A percentile compares a stretch with the other conserved stretches of the same genome.
These are phyloP conservation scores for Erebia aethiops DNA, from an alignment of 2,888 invertebrate species.

Conservation along the genomic window DNA sequence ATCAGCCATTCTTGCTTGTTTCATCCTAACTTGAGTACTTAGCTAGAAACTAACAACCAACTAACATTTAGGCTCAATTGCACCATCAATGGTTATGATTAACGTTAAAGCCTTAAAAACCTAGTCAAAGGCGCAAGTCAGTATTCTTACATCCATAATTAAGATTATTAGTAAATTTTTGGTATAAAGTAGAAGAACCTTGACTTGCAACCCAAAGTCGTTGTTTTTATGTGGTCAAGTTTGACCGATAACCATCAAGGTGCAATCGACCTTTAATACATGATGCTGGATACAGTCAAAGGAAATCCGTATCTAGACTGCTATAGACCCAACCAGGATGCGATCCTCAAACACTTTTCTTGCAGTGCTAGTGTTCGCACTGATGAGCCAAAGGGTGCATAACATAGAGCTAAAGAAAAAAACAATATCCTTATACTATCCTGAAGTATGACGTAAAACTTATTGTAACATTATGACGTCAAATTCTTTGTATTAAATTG, in stretches of 20 bases:
- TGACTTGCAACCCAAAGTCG: too few relatives aligned
- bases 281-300: not conserved
- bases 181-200: too few relatives aligned
- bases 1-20: not conserved
- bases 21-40: not conserved
- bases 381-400: not conserved
- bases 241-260: too few relatives aligned
- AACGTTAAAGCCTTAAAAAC: too few relatives aligned
- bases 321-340: not conserved
- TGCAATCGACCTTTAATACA: too few relatives aligned
- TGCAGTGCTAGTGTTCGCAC: not conserved
- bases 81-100: too few relatives aligned
- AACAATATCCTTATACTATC: slow-evolving; percentile 6
- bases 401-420: not conserved
- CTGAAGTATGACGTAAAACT: not conserved
- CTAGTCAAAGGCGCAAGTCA: too few relatives aligned
- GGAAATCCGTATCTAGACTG: not conserved
- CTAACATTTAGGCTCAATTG: too few relatives aligned
- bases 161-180: too few relatives aligned
- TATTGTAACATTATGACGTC: slow-evolving; percentile 9
- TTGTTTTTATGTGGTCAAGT: too few relatives aligned
- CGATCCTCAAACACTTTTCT: not conserved
- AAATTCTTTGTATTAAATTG: slow-evolving; percentile 6
- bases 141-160: too few relatives aligned
- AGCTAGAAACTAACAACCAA: too few relatives aligned